Evolutionary conservation across 2,888 invertebrate species (phyloP), one percentile per base, ranked within the genome.

Genomic region (Leucoptera coffeella): DNA sequence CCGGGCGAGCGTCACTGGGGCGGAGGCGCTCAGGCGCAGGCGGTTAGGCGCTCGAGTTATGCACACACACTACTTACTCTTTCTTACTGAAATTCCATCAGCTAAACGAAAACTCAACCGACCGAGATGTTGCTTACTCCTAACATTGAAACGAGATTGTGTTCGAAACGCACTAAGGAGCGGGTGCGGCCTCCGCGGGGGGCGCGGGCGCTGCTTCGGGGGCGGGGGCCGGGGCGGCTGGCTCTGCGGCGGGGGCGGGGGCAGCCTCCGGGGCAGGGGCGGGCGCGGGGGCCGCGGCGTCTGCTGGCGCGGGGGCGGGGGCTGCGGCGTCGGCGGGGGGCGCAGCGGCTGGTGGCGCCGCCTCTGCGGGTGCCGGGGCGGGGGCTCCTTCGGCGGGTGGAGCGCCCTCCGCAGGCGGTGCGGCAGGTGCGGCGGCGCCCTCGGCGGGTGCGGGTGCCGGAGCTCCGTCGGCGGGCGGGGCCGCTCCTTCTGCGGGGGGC

Each of bases 321-420:
- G 14, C 35, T 5, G 34, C 34, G 6, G 32, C 31, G 4, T 36
- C 29, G 2, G 33, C 30, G 5, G 33, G 33, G 10, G 35, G 48
- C 12, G 34, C 32, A 1, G 38, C 40, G 4, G 43, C 38, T 0
- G 46, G 41, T 4, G 44, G 46, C 7, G 39, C 35, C 27, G 39
- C 40, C 15, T 38, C 32, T 4, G 37, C 32, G 15, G 46, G 31
- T 12, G 46, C 32, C n/a, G 37, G 43, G 22, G 36, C 48, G 30
- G 27, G 33, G 26, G 46, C 53, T n/a, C 45, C 50, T 32, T 50
- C 58, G 24, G 41, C 40, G 2, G 39, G 38, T n/a, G n/a, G n/a
- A n/a, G n/a, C n/a, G 11, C 35, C 37, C 7, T 32, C 35, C 31
- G 2, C 38, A 40, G 4, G 39, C 38, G 5, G 43, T 29, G n/a